Base-by-base conservation (phyloP, 2,797 vertebrate species). In the Streptopelia turtur region DNA sequence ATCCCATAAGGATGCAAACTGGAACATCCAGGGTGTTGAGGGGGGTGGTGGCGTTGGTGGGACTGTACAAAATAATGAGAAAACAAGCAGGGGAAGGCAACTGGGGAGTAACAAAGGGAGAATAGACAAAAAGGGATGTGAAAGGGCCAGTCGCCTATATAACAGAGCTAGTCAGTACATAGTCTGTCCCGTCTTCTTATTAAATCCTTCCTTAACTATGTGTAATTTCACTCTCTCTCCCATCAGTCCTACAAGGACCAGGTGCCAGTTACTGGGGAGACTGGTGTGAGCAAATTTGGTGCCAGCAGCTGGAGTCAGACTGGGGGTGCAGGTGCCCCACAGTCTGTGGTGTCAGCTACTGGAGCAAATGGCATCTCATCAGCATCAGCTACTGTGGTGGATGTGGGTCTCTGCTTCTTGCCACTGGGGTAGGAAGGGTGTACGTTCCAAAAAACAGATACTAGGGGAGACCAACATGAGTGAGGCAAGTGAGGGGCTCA, bases 271-370 rank as follows among this genome's bases (percentile, higher is more conserved):
- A 25, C 30, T n/a, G 25, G 10, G 11, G 27, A 0, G 0, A 27
- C 12, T 1, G 1, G 10, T 12, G 18, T 41, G n/a, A 81, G 30
- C 47, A 35, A 30, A 33, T 69, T 27, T 60, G 45, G 21, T 37
- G 30, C n/a, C 69, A 80, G 30, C 15, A 55, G 23, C 28, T 50
- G 39, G 21, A 65, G 30, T 24, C 31, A 55, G 50, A 27, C 2
- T 27, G 4, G 16, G 17, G 2, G 1, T 35, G 6, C 3, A 4
- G 13, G n/a, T 59, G 13, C 25, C 23, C 35, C 1, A 1, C 13
- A 41, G 20, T 18, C 55, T 31, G 11, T 60, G 31, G 20, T 31
- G 15, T 37, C 50, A 80, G 2, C 30, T 82, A 3, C 55, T 35
- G 59, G 5, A 75, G 9, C 11, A 28, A 53, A 18, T 7, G 21